phyloP scores from a whole-genome alignment of 1,140 invertebrate genomes.

The Bombus pyrosoma region DNA sequence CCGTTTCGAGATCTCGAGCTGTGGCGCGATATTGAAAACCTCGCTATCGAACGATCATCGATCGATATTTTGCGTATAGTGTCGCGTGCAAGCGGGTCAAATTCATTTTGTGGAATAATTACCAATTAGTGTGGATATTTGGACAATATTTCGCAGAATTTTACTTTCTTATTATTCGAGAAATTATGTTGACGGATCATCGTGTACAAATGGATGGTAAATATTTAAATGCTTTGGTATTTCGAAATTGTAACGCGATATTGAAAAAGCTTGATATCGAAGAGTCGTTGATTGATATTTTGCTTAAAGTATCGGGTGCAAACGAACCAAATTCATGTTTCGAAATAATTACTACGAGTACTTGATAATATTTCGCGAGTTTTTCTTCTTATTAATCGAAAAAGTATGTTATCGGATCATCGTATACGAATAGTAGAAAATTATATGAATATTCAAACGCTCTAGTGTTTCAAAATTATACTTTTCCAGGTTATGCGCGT shows the following conservation, averaged over 20 bases:
- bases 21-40: not conserved
- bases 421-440: not conserved
- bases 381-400: not conserved
- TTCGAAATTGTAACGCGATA: not conserved
- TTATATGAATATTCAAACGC: not conserved
- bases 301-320: not conserved
- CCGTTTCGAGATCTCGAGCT: conserved; percentile 40
- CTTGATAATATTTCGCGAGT: not conserved
- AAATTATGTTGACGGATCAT: no score
- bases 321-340: not conserved
- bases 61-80: not conserved
- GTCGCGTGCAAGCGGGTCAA: not conserved
- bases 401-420: no score
- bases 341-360: not conserved
- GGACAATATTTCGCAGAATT: not conserved
- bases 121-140: not conserved
- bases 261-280: no score
- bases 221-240: not conserved
- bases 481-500: not conserved
- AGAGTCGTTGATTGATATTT: not conserved
- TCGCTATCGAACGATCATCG: not conserved
- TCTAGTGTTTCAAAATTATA: not conserved
- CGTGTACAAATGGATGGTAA: not conserved
- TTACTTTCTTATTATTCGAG: not conserved
- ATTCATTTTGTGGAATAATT: not conserved